Conservation (phyloP, 2,113 vertebrate species). For the Phalacrocorax aristotelis region DNA sequence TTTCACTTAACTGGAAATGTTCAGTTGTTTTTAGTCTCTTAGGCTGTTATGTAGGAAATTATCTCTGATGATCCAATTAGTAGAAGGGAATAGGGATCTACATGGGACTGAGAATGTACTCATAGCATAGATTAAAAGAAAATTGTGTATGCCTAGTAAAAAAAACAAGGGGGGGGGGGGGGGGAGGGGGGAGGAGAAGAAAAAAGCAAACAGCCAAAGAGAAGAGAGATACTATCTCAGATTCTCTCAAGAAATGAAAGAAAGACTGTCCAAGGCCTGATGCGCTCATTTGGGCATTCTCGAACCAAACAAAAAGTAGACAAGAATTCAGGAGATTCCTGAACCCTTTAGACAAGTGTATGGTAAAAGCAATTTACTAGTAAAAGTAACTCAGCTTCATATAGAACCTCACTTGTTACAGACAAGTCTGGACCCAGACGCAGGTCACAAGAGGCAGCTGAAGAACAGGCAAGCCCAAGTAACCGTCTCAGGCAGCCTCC, state of each 20-base stretch:
- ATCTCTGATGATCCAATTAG: conserved; percentile 59
- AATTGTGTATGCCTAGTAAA: neutral
- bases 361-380: neutral
- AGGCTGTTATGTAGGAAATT: conserved; percentile 54
- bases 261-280: neutral
- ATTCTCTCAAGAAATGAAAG: neutral
- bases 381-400: neutral
- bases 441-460: neutral
- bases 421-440: neutral
- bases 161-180: neutral
- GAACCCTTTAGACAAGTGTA: neutral
- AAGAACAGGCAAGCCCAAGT: neutral
- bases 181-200: neutral
- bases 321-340: neutral
- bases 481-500: neutral
- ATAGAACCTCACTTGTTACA: neutral
- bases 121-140: conserved; percentile 33
- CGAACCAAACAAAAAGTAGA: neutral
- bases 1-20: conserved; percentile 54
- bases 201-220: neutral
- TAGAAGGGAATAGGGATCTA: conserved; percentile 36
- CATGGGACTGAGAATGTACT: conserved; percentile 35
- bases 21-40: conserved; percentile 31
- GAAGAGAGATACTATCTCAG: neutral
- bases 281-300: neutral